Conservation (phyloP, 2,797 vertebrate species). For the Pitangus sulphuratus region DNA sequence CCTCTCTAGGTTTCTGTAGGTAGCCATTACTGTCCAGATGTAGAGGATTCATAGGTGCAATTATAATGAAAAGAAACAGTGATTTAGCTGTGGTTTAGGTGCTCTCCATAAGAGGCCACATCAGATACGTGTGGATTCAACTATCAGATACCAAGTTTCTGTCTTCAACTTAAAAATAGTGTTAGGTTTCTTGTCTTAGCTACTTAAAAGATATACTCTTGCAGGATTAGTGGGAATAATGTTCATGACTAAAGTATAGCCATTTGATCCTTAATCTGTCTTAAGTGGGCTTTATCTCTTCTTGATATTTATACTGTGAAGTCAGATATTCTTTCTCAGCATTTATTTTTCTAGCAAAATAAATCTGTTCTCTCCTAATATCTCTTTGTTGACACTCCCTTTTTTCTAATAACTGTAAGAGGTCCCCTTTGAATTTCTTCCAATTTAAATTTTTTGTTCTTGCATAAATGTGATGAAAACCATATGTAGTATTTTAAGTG, state of each 20-base stretch:
- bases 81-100: neutral
- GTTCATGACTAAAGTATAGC: neutral
- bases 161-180: neutral
- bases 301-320: neutral
- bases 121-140: neutral
- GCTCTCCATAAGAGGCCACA: neutral
- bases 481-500: neutral
- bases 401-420: neutral
- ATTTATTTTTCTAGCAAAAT: neutral
- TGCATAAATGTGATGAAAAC: neutral
- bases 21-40: too few species aligned
- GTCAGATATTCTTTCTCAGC: neutral
- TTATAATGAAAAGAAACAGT: neutral
- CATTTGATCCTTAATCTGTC: neutral
- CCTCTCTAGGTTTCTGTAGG: neutral
- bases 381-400: neutral
- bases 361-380: neutral
- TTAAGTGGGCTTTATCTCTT: neutral
- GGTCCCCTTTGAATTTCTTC: neutral
- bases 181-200: neutral
- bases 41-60: neutral
- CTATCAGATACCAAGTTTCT: neutral
- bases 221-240: neutral
- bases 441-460: neutral
- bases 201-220: neutral